Evolutionary conservation across 2,888 invertebrate species (phyloP).

Genomic region (Acholoe squamosa): DNA sequence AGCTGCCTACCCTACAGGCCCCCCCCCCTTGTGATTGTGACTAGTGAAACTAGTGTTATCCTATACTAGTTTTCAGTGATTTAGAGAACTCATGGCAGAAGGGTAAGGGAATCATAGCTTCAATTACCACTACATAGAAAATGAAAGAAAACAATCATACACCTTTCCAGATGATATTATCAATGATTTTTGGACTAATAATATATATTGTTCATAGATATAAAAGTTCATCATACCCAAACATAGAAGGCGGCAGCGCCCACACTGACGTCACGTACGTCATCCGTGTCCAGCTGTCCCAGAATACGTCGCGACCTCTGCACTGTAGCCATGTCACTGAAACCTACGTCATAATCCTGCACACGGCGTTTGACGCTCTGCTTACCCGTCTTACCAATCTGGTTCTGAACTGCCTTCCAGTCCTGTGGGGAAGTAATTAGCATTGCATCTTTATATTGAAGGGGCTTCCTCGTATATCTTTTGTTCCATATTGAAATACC

Average conservation of each 20-base stretch:
- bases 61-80: too few relatives aligned
- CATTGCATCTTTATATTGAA: too few relatives aligned
- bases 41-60: too few relatives aligned
- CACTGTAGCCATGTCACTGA: constrained; percentile 66
- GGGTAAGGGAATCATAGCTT: too few relatives aligned
- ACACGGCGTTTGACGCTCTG: constrained; percentile 71
- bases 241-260: constrained; percentile 78
- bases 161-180: background rate
- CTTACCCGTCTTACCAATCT: constrained; percentile 73
- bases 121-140: constrained; percentile 27
- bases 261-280: constrained; percentile 75
- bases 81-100: too few relatives aligned
- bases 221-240: constrained; percentile 70
- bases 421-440: constrained; percentile 71
- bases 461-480: too few relatives aligned
- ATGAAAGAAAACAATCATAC: background rate
- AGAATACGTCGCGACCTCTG: constrained; percentile 68
- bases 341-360: constrained; percentile 67
- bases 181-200: background rate
- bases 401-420: constrained; percentile 75
- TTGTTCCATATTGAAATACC: too few relatives aligned
- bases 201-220: background rate
- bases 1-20: too few relatives aligned
- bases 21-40: too few relatives aligned
- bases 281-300: constrained; percentile 69